A percentile compares a stretch with the other conserved stretches of the same genome.
phyloP scores from a whole-genome alignment of 2,113 vertebrate species.

The Heterotilapia buettikoferi region DNA sequence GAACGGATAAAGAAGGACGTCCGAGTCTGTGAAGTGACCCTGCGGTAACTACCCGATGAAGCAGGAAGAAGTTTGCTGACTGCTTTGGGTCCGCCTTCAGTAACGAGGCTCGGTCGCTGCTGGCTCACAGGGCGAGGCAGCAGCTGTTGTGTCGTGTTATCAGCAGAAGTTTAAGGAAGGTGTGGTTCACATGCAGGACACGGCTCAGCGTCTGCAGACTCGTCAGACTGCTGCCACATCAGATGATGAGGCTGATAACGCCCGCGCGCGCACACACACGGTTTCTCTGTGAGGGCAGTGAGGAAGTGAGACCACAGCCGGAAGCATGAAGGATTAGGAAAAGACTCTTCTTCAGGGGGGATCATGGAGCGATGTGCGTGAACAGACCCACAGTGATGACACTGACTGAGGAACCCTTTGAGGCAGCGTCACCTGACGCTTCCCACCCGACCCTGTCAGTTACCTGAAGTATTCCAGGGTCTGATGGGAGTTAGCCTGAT shows the following conservation, averaged over 20 bases:
- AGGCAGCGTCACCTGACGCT: neutral
- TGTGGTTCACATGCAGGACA: neutral
- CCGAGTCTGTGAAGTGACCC: neutral
- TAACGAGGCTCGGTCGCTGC: neutral
- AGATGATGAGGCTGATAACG: neutral
- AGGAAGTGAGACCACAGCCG: neutral
- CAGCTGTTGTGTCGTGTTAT: neutral
- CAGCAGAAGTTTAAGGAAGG: neutral
- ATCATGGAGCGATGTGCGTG: neutral
- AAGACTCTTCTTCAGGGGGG: neutral
- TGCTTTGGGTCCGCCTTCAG: neutral
- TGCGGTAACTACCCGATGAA: neutral
- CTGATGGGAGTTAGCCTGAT: neutral
- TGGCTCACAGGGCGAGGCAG: neutral
- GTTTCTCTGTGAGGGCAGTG: neutral
- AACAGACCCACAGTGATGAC: neutral
- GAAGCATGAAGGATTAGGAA: neutral
- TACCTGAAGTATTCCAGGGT: neutral
- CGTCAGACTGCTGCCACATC: neutral
- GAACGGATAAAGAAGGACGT: neutral
- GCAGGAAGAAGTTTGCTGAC: neutral
- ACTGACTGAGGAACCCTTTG: neutral
- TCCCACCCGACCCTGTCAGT: neutral
- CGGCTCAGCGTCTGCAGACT: neutral
- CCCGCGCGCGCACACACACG: neutral